Percentiles rank a stretch among this genome's conserved stretches.
phyloP scores from a whole-genome alignment of 2,888 invertebrate species.

The Temnothorax unifasciatus region DNA sequence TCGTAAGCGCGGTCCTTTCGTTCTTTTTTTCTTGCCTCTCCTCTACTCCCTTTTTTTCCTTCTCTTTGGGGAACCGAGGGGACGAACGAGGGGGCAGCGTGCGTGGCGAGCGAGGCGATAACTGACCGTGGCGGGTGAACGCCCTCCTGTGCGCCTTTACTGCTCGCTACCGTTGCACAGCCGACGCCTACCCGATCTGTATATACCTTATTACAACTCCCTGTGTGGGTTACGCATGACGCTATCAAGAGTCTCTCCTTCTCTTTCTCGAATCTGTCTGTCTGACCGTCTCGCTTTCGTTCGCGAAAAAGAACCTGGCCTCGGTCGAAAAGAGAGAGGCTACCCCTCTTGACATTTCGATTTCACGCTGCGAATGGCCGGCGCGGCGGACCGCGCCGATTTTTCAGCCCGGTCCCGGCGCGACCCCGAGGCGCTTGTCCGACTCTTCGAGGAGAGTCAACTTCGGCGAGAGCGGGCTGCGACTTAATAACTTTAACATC shows the following conservation, averaged over 20 bases:
- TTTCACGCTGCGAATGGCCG: constrained; percentile 64
- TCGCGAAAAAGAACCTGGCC: constrained; percentile 9
- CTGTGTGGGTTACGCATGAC: constrained; percentile 64
- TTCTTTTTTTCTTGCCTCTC: background rate
- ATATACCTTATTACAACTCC: constrained; percentile 74
- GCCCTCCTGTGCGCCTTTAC: constrained; percentile 75
- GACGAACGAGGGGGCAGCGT: constrained; percentile 58
- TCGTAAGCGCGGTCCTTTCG: constrained; percentile 25
- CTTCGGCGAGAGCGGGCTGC: constrained; percentile 25
- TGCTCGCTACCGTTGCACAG: constrained; percentile 67
- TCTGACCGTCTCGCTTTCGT: constrained; percentile 33
- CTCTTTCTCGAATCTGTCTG: background rate
- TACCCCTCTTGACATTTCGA: constrained; percentile 68
- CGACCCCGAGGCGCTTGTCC: constrained; percentile 51
- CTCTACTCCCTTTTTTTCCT: background rate
- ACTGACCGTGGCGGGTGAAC: constrained; percentile 80
- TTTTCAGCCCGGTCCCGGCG: constrained; percentile 50
- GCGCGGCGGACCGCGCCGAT: constrained; percentile 43
- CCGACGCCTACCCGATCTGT: constrained; percentile 78
- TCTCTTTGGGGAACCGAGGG: constrained; percentile 58
- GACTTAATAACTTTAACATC: constrained; percentile 54
- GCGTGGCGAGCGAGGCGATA: constrained; percentile 69
- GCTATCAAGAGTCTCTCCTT: constrained; percentile 19
- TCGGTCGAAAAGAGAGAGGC: constrained; percentile 42
- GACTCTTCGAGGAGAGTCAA: constrained; percentile 16